Evolutionary conservation across 2,113 vertebrate genomes (phyloP), one percentile per base, ranked within the genome.

Genomic region (Rhinogobius similis): DNA sequence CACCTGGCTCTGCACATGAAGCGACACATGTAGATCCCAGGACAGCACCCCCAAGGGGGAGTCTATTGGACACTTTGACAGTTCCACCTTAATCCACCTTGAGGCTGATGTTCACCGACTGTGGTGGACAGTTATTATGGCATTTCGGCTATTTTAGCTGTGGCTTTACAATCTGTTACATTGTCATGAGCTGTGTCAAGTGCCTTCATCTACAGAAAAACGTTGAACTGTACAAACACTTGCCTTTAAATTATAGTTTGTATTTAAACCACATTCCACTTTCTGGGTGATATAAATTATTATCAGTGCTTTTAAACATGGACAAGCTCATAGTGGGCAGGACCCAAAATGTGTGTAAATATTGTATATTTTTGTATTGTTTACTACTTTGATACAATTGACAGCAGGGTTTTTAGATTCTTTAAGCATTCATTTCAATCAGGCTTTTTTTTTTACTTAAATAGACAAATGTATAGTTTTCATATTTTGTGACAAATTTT

Each of bases 1-100:
- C 96, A 97, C 82, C 87, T 97, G 1, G 96, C 96, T n/a, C 94
- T 97, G 61, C 96, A 97, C 89, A 97, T 97, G 96, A 97, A 97
- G 92, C 92, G 96, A 82, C 96, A 97, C 86, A 93, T 97, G 94
- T 97, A 91, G 91, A 65, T 48, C 62, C 12, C 9, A 61, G 14
- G 27, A 24, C 16, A 2, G 5, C 16, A 32, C 20, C 27, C 27
- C 12, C 27, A n/a, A 61, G 21, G 26, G 12, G n/a, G n/a, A n/a
- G n/a, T n/a, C 5, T 27, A 10, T 9, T 46, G 39, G 59, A 65
- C 52, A 65, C 2, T 29, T 21, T 67, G 44, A 55, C 14, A 18
- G 16, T 39, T 38, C n/a, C n/a, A n/a, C n/a, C n/a, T n/a, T 21
- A 32, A 26, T 6, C 27, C 64, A 67, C 39, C 46, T 29, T 14